Evolutionary conservation across 2,113 vertebrate genomes (phyloP).

Genomic region (Spea bombifrons): DNA sequence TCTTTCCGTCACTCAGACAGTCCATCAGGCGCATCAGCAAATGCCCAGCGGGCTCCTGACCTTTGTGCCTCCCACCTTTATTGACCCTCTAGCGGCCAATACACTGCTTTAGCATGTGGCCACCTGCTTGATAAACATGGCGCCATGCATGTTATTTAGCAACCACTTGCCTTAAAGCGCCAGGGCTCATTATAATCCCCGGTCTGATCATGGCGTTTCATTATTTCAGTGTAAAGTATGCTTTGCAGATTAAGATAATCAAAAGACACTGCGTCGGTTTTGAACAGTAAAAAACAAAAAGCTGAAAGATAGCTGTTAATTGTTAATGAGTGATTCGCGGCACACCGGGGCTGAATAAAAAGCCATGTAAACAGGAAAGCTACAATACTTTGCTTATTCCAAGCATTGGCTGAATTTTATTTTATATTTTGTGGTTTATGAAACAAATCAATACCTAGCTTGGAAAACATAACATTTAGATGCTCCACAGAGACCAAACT

Average conservation of each 20-base stretch:
- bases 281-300: not conserved
- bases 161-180: too few relatives aligned
- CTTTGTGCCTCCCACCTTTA: too few relatives aligned
- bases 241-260: not conserved
- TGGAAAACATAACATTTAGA: slow-evolving; percentile 49
- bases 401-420: slow-evolving; percentile 11
- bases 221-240: not conserved
- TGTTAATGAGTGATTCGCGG: slow-evolving; percentile 3
- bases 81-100: too few relatives aligned
- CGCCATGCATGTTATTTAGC: too few relatives aligned
- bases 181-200: too few relatives aligned
- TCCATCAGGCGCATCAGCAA: too few relatives aligned
- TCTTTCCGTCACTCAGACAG: too few relatives aligned
- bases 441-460: slow-evolving; percentile 45
- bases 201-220: too few relatives aligned
- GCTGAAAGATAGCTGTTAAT: slow-evolving; percentile 5
- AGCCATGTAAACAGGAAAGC: slow-evolving; percentile 21
- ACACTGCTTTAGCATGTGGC: too few relatives aligned
- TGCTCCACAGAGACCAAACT: slow-evolving; percentile 47
- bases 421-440: slow-evolving; percentile 32
- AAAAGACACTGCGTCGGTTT: not conserved
- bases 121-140: too few relatives aligned
- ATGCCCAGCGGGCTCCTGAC: too few relatives aligned
- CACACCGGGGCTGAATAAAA: not conserved
- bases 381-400: slow-evolving; percentile 34